These are phyloP conservation scores for Diadema setosum DNA, from an alignment of 35 echinoderm and acorn worm genomes.

Conservation along the genomic window DNA sequence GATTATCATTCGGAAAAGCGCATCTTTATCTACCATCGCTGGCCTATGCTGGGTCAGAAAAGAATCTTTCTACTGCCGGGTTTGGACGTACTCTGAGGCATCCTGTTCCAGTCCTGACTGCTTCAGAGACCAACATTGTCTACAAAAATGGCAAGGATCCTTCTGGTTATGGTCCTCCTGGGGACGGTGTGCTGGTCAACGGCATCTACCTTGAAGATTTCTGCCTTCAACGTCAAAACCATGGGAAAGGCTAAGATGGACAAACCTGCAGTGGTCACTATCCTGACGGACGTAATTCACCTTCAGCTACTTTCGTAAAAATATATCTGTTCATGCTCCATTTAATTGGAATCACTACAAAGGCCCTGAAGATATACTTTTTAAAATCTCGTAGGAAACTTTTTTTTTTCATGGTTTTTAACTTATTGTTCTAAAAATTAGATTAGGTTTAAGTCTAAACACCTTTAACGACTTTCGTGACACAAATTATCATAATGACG, in stretches of 20 bases:
- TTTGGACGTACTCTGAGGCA: too few relatives aligned
- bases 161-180: too few relatives aligned
- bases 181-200: too few relatives aligned
- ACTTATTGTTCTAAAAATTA: neutral
- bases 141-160: too few relatives aligned
- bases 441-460: neutral
- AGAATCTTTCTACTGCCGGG: too few relatives aligned
- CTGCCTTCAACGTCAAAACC: constrained; percentile 76
- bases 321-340: neutral
- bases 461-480: neutral
- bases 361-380: neutral
- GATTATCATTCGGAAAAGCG: too few relatives aligned
- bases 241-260: constrained; percentile 66
- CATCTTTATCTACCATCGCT: too few relatives aligned
- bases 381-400: neutral
- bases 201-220: neutral
- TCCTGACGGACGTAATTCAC: constrained; percentile 44
- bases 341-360: neutral
- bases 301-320: neutral
- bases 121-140: too few relatives aligned
- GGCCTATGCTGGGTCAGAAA: too few relatives aligned
- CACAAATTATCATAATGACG: too few relatives aligned
- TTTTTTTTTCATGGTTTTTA: neutral
- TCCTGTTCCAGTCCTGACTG: too few relatives aligned
- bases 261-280: constrained; percentile 74